phyloP scores from a whole-genome alignment of 1,140 invertebrate genomes.

The Anoplophora glabripennis region DNA sequence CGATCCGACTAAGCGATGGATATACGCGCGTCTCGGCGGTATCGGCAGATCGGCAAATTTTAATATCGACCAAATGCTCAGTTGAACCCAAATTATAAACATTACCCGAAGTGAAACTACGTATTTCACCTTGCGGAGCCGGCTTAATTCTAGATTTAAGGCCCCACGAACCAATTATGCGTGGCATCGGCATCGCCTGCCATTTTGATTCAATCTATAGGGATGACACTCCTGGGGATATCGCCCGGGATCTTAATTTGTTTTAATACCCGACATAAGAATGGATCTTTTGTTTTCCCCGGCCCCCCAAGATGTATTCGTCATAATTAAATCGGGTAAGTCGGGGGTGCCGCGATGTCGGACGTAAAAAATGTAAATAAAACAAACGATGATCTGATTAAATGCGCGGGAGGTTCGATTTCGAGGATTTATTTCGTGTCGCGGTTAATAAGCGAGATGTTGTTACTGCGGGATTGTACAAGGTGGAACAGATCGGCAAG shows the following conservation, averaged over 20 bases:
- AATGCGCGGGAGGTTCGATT: neutral
- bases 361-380: neutral
- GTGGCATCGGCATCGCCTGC: constrained; percentile 32
- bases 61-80: too few relatives aligned
- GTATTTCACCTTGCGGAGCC: neutral
- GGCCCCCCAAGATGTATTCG: constrained; percentile 16
- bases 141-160: constrained; percentile 24
- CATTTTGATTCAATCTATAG: constrained; percentile 43
- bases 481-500: too few relatives aligned
- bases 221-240: constrained; percentile 39
- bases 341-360: neutral
- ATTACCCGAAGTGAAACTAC: neutral
- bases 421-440: too few relatives aligned
- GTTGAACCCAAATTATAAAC: too few relatives aligned
- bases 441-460: too few relatives aligned
- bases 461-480: too few relatives aligned
- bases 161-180: constrained; percentile 36
- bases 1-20: too few relatives aligned
- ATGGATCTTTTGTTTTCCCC: constrained; percentile 20
- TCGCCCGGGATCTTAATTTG: constrained; percentile 30
- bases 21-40: too few relatives aligned
- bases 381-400: neutral
- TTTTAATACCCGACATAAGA: constrained; percentile 22
- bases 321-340: constrained; percentile 16
- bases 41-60: too few relatives aligned